Base-by-base conservation (phyloP, 1,140 invertebrate species). In the Cyclina sinensis region DNA sequence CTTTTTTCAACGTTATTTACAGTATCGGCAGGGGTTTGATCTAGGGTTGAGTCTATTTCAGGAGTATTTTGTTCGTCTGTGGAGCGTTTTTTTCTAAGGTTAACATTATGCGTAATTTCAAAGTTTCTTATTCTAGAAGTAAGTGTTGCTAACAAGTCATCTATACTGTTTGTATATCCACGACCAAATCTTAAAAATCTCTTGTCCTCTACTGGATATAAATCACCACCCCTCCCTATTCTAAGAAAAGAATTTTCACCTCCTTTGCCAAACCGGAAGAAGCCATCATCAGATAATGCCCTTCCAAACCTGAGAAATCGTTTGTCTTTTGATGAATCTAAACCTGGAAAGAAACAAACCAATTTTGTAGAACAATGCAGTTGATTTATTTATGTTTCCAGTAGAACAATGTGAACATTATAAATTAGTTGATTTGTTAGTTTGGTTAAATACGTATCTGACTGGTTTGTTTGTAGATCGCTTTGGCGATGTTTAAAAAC, bases 131-230 rank as follows among this genome's bases (percentile, higher is more conserved):
- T 79, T 85, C 85, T 91, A 46, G 79, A 46, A 9, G 59, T 82
- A 48, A 91, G 62, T n/a, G 86, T 73, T 46, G 65, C 51, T 57
- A 91, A 84, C 3, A 90, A 74, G 14, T 92, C 87, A 57, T 88
- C 91, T 48, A 90, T 14, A 51, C 59, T 88, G 18, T 91, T 88
- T 65, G 65, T 59, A 35, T 43, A 68, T 16, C 85, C 86, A 37
- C 92, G 90, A 12, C 94, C 94, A 78, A 95, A 95, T 79, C 94
- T 79, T 83, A 94, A 91, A 84, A 94, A 94, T 32, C 92, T 81
- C 79, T 94, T 94, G 62, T 93, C 93, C 57, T 91, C 91, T 21
- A 89, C 30, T 65, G 62, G 73, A 48, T 48, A 51, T 62, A 74
- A n/a, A 11, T 86, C 89, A 16, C 84, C 87, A 27, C 59, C 81